A percentile compares a stretch with the other conserved stretches of the same genome.
These are phyloP conservation scores for Theocolax elegans DNA, from an alignment of 1,140 invertebrate species.

Conservation along the genomic window DNA sequence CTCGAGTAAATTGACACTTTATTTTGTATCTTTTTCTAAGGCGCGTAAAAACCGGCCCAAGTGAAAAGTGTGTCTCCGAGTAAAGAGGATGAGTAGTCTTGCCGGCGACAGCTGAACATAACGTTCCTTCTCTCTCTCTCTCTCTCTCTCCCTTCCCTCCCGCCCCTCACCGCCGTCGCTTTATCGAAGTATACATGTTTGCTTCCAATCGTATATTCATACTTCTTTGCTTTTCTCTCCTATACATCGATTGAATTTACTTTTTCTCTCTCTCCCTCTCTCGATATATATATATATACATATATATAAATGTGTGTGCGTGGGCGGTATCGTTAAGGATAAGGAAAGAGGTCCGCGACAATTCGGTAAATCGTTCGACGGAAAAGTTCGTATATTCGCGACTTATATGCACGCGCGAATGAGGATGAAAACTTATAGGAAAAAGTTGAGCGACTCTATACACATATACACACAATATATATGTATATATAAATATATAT, in stretches of 20 bases:
- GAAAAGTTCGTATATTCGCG: constrained; percentile 12
- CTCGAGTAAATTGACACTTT: constrained; percentile 19
- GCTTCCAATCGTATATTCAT: constrained; percentile 44
- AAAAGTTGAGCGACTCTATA: not conserved
- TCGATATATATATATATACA: too few relatives aligned
- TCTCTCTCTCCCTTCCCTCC: constrained; percentile 31
- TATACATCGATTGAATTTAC: constrained; percentile 47
- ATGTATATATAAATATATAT: too few relatives aligned
- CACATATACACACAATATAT: too few relatives aligned
- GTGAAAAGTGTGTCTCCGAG: too few relatives aligned
- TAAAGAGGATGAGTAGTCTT: constrained; percentile 22
- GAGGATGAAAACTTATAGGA: not conserved
- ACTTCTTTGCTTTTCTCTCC: constrained; percentile 45
- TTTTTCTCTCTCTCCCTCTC: constrained; percentile 27
- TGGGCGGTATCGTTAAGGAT: constrained; percentile 48
- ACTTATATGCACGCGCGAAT: not conserved
- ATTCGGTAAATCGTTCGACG: constrained; percentile 46
- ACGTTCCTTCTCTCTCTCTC: constrained; percentile 25
- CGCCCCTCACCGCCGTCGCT: not conserved
- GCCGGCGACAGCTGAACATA: not conserved
- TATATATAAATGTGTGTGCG: not conserved
- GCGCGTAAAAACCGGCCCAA: too few relatives aligned
- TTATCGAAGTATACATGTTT: constrained; percentile 38
- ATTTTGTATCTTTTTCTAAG: constrained; percentile 6
- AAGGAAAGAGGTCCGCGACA: constrained; percentile 44